Percentiles rank a stretch among this genome's conserved stretches.
These are phyloP conservation scores for Tridacna gigas DNA, from an alignment of 2,888 invertebrate genomes.

Conservation along the genomic window DNA sequence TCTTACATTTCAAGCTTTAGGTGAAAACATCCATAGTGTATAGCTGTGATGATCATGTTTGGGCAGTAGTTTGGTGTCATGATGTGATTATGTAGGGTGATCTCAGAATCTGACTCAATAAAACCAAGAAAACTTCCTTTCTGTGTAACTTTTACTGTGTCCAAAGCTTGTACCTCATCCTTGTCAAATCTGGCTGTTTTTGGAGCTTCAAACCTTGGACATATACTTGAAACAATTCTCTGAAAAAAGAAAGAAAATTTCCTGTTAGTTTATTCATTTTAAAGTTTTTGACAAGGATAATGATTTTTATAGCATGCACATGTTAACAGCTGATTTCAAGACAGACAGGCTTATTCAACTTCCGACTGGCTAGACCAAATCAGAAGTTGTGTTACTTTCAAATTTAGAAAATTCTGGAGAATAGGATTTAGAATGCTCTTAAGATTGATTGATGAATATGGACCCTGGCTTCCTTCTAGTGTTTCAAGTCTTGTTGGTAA, in stretches of 20 bases:
- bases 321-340: too few relatives aligned
- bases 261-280: too few relatives aligned
- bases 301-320: too few relatives aligned
- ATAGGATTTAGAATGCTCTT: too few relatives aligned
- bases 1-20: conserved; percentile 52
- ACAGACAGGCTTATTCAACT: too few relatives aligned
- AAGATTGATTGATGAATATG: too few relatives aligned
- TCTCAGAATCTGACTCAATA: conserved; percentile 27
- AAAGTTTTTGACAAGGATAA: too few relatives aligned
- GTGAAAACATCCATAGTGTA: conserved; percentile 25
- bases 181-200: conserved; percentile 38
- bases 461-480: too few relatives aligned
- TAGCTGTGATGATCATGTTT: conserved; percentile 28
- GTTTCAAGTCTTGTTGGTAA: too few relatives aligned
- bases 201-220: conserved; percentile 64
- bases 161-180: conserved; percentile 35
- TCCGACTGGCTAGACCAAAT: too few relatives aligned
- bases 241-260: conserved; percentile 39
- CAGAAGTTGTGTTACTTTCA: too few relatives aligned
- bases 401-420: too few relatives aligned
- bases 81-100: conserved; percentile 23
- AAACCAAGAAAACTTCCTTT: conserved; percentile 59
- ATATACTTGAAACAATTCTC: conserved; percentile 64
- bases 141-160: conserved; percentile 43
- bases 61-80: conserved; percentile 58